phyloP scores from a whole-genome alignment of 2,888 invertebrate species.

The Acronicta alni region DNA sequence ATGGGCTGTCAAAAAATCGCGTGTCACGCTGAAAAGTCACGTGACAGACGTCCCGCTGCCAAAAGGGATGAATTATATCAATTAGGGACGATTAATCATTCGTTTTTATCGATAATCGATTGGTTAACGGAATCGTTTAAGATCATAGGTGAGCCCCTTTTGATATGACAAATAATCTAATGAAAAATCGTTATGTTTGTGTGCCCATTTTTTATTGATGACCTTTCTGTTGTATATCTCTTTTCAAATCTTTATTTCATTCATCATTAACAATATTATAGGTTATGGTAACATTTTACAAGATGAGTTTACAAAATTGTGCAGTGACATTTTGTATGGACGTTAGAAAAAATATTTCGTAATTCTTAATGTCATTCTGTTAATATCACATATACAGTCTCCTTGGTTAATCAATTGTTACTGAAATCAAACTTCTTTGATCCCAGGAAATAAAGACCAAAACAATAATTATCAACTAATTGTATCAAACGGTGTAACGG shows the following conservation, averaged over 20 bases:
- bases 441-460: constrained; percentile 8
- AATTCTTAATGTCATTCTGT: neutral
- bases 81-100: constrained; percentile 84
- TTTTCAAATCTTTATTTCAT: constrained; percentile 45
- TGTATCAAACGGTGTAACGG: constrained; percentile 34
- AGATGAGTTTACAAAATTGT: constrained; percentile 43
- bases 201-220: constrained; percentile 62
- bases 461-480: constrained; percentile 34
- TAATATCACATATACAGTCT: no score
- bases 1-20: constrained; percentile 82
- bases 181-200: constrained; percentile 62
- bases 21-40: constrained; percentile 77
- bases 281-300: constrained; percentile 54
- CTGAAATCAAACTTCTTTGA: neutral
- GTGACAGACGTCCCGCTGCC: constrained; percentile 73
- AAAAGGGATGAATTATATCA: constrained; percentile 82
- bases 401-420: neutral
- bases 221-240: constrained; percentile 51
- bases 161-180: constrained; percentile 79
- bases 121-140: constrained; percentile 82
- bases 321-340: constrained; percentile 42
- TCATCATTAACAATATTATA: constrained; percentile 53
- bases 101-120: constrained; percentile 79
- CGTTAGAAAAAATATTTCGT: constrained; percentile 38
- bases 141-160: constrained; percentile 78